A percentile compares a stretch with the other conserved stretches of the same genome.
Evolutionary conservation across 2,113 vertebrate genomes (phyloP).

Genomic region (Atractosteus spatula): DNA sequence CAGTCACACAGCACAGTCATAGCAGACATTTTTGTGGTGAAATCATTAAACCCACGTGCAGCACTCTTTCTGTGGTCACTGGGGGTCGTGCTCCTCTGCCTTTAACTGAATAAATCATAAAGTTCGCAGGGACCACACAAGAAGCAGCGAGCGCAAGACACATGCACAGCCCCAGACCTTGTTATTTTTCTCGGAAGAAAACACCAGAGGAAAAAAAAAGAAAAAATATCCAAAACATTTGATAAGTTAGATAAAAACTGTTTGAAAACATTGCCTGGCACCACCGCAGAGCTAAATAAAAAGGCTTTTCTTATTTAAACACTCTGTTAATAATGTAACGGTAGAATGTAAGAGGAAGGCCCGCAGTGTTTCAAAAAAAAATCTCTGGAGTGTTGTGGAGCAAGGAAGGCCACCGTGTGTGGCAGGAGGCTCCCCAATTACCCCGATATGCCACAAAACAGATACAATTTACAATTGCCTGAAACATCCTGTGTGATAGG

Average conservation of each 20-base stretch:
- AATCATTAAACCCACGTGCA: slow-evolving; percentile 99
- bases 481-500: slow-evolving; percentile 27
- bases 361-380: slow-evolving; percentile 29
- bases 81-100: slow-evolving; percentile 99
- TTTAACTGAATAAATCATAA: slow-evolving; percentile 99
- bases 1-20: slow-evolving; percentile 90
- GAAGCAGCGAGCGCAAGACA: slow-evolving; percentile 79
- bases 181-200: slow-evolving; percentile 84
- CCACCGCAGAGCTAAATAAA: slow-evolving; percentile 8
- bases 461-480: slow-evolving; percentile 26
- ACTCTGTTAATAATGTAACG: background rate
- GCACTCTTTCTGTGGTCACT: slow-evolving; percentile 99
- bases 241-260: slow-evolving; percentile 8
- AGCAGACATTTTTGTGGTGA: slow-evolving; percentile 99
- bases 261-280: slow-evolving; percentile 16
- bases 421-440: slow-evolving; percentile 45
- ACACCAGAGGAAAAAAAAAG: slow-evolving; percentile 44
- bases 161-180: slow-evolving; percentile 78
- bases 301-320: slow-evolving; percentile 9
- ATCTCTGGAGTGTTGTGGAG: slow-evolving; percentile 58
- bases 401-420: slow-evolving; percentile 51
- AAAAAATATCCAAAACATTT: slow-evolving; percentile 12
- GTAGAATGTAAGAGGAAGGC: slow-evolving; percentile 30
- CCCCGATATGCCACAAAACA: slow-evolving; percentile 51
- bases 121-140: slow-evolving; percentile 99